Base-by-base conservation (phyloP, 2,888 invertebrate species). In the Drosophila paramelanica region DNA sequence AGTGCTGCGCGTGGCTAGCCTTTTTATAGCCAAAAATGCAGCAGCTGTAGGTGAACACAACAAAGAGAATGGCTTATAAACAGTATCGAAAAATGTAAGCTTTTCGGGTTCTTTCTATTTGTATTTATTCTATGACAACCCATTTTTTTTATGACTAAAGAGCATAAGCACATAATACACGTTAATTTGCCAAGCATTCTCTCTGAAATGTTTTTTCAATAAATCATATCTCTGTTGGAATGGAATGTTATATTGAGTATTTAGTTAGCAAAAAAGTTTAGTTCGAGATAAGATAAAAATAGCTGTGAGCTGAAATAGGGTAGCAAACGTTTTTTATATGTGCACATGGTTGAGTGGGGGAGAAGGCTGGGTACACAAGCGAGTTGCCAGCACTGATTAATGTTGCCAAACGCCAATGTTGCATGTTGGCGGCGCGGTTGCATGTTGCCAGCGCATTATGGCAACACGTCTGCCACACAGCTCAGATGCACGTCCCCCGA, bases 401-500 rank as follows among this genome's bases (percentile, higher is more conserved):
- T 79, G 61, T 69, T 65, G 66, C 79, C 61, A 70, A 70, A 62
- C 74, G 74, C 49, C 52, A n/a, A 68, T 69, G 55, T 73, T 65
- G 50, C 43, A 65, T 58, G 56, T 52, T 65, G 76, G 56, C 61
- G 60, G 36, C 36, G 11, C 36, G 4, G 67, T 72, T 73, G 73
- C 73, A 73, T 75, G 75, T 69, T 42, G 70, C 65, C 55, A 60
- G 47, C 60, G 64, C 69, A 81, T 89, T 81, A 81, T 68, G 86
- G 88, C 67, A 79, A 76, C 79, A 76, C 79, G 71, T 76, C 76
- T 59, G 58, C 53, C 57, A 51, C 47, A 41, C 42, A 79, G 61
- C 79, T 61, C 66, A 81, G 84, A 85, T 85, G 88, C 84, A 85
- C 84, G 89, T 72, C 61, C 66, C 43, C 45, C 67, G 89, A 84